These are phyloP conservation scores for Lysandra bellargus DNA, from an alignment of 2,888 invertebrate species.

Conservation along the genomic window DNA sequence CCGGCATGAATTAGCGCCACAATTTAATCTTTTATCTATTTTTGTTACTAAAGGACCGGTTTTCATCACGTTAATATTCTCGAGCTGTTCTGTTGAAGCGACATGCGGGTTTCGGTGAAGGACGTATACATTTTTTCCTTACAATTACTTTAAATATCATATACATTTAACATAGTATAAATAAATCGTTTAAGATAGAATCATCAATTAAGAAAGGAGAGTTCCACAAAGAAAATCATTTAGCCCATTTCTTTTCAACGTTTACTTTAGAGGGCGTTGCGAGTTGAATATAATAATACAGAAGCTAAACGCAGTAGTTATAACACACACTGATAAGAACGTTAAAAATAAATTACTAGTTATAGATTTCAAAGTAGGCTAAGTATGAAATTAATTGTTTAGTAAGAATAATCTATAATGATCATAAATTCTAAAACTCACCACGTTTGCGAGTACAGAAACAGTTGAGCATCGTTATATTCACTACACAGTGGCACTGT, in stretches of 20 bases:
- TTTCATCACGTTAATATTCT: conserved; percentile 26
- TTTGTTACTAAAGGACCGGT: conserved; percentile 24
- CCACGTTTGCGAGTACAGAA: conserved; percentile 48
- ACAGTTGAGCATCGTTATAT: conserved; percentile 50
- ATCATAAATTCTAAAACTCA: conserved; percentile 39
- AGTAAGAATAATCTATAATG: not conserved
- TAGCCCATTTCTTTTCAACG: not conserved
- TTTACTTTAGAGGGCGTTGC: not conserved
- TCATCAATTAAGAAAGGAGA: not conserved
- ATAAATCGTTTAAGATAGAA: not conserved
- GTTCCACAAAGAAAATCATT: not conserved
- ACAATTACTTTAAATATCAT: not conserved
- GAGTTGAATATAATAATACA: not conserved
- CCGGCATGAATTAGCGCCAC: conserved; percentile 9
- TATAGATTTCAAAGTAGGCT: not conserved
- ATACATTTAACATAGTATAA: not conserved
- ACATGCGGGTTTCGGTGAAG: conserved; percentile 22
- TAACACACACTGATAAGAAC: not conserved
- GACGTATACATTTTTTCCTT: not conserved
- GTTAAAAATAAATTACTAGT: not conserved
- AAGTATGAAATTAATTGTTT: not conserved
- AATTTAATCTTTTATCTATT: conserved; percentile 27
- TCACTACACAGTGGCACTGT: conserved; percentile 36
- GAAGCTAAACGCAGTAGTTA: not conserved
- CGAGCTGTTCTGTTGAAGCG: conserved; percentile 11